These are phyloP conservation scores for Donacobius atricapilla DNA, from an alignment of 2,113 vertebrate species.

Conservation along the genomic window DNA sequence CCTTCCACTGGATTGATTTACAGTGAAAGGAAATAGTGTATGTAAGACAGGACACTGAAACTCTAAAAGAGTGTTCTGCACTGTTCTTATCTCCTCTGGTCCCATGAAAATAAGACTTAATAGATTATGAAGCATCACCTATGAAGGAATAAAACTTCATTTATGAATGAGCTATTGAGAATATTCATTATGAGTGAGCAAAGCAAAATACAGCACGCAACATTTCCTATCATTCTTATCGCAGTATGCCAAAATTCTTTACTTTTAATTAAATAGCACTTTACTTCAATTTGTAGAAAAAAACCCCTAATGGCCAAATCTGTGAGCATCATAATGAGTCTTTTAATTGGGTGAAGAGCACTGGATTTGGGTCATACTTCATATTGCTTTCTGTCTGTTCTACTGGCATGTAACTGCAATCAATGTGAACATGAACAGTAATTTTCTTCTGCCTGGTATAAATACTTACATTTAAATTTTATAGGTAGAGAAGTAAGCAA, in stretches of 20 bases:
- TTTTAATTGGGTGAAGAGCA: neutral
- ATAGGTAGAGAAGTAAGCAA: neutral
- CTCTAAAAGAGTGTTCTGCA: neutral
- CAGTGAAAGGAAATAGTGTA: neutral
- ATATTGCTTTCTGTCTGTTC: neutral
- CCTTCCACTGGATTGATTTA: neutral
- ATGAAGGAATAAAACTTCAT: neutral
- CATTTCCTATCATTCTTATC: neutral
- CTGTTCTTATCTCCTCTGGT: neutral
- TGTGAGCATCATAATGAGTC: neutral
- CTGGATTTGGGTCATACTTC: neutral
- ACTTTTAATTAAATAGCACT: neutral
- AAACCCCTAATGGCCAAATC: neutral
- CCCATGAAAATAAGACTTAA: neutral
- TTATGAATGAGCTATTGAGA: neutral
- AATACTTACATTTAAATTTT: neutral
- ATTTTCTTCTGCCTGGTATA: neutral
- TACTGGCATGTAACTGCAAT: neutral
- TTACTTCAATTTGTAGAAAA: neutral
- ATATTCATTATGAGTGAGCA: neutral
- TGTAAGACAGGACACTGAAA: neutral
- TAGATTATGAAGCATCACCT: neutral
- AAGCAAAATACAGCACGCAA: neutral
- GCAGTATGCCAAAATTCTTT: neutral
- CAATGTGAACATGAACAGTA: rapidly evolving